A percentile compares a stretch with the other conserved stretches of the same genome.
phyloP scores from a whole-genome alignment of 64 coral and sea anemone genomes.

The Astreopora myriophthalma region DNA sequence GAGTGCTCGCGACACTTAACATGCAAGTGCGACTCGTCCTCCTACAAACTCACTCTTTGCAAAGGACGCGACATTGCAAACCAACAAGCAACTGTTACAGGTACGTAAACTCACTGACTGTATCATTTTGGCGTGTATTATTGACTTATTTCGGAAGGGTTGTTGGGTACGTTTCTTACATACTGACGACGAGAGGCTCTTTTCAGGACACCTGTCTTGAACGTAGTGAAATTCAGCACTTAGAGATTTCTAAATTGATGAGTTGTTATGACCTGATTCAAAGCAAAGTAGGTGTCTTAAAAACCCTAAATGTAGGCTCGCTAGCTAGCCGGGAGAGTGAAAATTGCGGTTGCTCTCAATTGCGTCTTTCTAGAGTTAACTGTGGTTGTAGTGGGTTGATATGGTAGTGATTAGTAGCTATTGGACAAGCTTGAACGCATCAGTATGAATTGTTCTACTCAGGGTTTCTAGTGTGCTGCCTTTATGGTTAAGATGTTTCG shows the following conservation, averaged over 20 bases:
- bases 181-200: no score
- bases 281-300: neutral
- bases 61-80: conserved; percentile 11
- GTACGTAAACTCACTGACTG: neutral
- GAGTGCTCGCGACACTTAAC: neutral
- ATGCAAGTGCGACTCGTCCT: neutral
- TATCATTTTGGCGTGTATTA: neutral
- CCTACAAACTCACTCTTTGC: neutral
- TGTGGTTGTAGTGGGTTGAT: no score
- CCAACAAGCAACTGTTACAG: neutral
- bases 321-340: neutral
- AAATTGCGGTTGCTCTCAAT: no score
- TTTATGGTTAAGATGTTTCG: no score
- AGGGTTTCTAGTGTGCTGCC: no score
- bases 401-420: no score
- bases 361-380: no score
- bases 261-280: neutral
- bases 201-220: no score
- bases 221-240: neutral
- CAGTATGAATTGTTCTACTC: no score
- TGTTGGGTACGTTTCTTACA: neutral
- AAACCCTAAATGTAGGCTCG: neutral
- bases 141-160: neutral
- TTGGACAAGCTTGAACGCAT: no score
- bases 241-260: neutral